phyloP scores from a whole-genome alignment of 2,888 invertebrate species.

The Epirrita christyi region DNA sequence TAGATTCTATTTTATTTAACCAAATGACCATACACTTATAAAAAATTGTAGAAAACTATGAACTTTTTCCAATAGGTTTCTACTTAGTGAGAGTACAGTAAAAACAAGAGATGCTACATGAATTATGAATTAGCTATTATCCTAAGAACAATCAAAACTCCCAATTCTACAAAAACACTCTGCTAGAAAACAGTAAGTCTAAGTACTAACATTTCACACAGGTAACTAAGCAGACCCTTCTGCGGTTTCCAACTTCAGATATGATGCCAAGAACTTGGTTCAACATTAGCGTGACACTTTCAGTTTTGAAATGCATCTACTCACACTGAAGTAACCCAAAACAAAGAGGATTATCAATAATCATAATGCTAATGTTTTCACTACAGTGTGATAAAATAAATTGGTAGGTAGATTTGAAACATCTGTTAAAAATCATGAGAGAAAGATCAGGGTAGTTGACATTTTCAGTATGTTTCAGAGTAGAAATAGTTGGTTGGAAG shows the following conservation, averaged over 20 bases:
- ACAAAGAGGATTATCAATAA: slow-evolving; percentile 38
- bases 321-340: slow-evolving; percentile 50
- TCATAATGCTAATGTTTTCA: slow-evolving; percentile 6
- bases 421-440: slow-evolving; percentile 12
- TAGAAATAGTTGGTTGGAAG: slow-evolving; percentile 13
- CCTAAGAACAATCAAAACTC: not conserved
- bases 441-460: slow-evolving; percentile 22
- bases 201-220: slow-evolving; percentile 64
- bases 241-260: slow-evolving; percentile 53
- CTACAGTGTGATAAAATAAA: not conserved
- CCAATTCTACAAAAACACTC: slow-evolving; percentile 1
- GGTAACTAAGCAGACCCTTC: slow-evolving; percentile 47
- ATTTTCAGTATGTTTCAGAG: not conserved
- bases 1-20: not conserved
- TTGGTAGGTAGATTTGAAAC: slow-evolving; percentile 18
- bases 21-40: not conserved
- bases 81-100: not conserved
- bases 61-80: not conserved
- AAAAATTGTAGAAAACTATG: not conserved
- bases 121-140: not conserved
- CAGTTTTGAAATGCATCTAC: slow-evolving; percentile 52
- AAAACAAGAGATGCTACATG: not conserved
- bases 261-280: slow-evolving; percentile 51
- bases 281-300: slow-evolving; percentile 54
- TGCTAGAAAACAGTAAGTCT: not conserved